Evolutionary conservation across 64 coral and sea anemone genomes (phyloP).

Genomic region (Hydrozoanthus tunicans): DNA sequence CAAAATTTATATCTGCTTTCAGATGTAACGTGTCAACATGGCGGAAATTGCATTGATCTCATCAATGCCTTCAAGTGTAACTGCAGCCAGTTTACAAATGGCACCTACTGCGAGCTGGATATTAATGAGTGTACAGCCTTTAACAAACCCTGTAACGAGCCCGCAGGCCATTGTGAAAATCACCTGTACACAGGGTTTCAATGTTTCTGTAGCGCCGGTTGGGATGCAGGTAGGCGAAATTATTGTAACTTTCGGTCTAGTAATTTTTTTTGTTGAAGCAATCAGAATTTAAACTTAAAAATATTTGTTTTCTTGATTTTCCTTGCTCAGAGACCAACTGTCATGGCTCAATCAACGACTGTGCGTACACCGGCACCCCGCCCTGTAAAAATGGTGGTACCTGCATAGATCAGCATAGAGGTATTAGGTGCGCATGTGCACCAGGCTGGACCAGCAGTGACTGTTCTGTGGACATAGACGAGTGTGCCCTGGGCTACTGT

Average conservation of each 20-base stretch:
- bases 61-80: slow-evolving; percentile 33
- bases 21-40: slow-evolving; percentile 36
- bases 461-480: slow-evolving; percentile 75
- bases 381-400: slow-evolving; percentile 74
- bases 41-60: slow-evolving; percentile 35
- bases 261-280: no score
- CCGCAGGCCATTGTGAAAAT: not conserved
- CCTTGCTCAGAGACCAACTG: slow-evolving; percentile 43
- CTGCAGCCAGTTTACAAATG: slow-evolving; percentile 55
- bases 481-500: slow-evolving; percentile 66
- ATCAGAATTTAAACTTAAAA: no score
- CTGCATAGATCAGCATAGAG: slow-evolving; percentile 40
- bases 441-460: slow-evolving; percentile 61
- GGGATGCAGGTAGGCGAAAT: slow-evolving; percentile 16
- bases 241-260: not conserved
- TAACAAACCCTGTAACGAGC: slow-evolving; percentile 42
- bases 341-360: slow-evolving; percentile 19
- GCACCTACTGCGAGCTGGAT: slow-evolving; percentile 55
- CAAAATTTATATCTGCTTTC: no score
- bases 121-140: slow-evolving; percentile 52
- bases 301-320: not conserved
- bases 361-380: not conserved
- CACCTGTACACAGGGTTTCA: not conserved
- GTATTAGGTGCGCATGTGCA: slow-evolving; percentile 56
- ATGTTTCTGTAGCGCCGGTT: not conserved